A percentile compares a stretch with the other conserved stretches of the same genome.
Evolutionary conservation across 2,113 vertebrate species (phyloP).

Genomic region (Rhinopomastus cyanomelas): DNA sequence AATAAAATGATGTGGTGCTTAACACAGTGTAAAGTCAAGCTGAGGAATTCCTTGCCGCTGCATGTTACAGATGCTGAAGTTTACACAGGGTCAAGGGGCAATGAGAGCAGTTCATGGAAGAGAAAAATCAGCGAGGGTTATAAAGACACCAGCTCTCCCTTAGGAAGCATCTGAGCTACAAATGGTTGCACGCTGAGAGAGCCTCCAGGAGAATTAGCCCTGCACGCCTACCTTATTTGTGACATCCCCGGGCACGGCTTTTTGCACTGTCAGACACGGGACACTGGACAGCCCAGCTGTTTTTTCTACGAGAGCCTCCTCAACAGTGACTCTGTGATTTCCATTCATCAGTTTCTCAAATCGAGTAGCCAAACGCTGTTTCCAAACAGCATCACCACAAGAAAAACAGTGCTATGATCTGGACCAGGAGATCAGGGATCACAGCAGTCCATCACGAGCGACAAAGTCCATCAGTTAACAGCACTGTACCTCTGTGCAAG

Average conservation of each 20-base stretch:
- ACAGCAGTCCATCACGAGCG: accelerated
- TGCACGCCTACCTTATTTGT: background rate
- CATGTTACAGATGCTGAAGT: background rate
- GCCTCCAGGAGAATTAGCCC: background rate
- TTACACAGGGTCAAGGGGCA: background rate
- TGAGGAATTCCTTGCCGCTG: background rate
- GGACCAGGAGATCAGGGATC: background rate
- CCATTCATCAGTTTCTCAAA: background rate
- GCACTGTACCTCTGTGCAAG: accelerated
- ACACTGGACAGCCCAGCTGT: background rate
- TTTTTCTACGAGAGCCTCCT: background rate
- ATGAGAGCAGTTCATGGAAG: background rate
- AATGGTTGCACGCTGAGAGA: background rate
- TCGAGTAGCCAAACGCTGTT: background rate
- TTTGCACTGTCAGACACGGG: background rate
- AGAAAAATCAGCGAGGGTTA: background rate
- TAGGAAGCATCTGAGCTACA: background rate
- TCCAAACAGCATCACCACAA: background rate
- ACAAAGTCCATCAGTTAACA: background rate
- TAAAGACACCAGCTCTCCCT: background rate
- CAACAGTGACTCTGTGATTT: background rate
- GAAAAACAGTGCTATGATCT: background rate
- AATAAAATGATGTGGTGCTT: background rate
- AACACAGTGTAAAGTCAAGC: background rate
- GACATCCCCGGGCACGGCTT: background rate